Conservation (phyloP, 1,140 invertebrate species). For the Chymomyza costata region DNA sequence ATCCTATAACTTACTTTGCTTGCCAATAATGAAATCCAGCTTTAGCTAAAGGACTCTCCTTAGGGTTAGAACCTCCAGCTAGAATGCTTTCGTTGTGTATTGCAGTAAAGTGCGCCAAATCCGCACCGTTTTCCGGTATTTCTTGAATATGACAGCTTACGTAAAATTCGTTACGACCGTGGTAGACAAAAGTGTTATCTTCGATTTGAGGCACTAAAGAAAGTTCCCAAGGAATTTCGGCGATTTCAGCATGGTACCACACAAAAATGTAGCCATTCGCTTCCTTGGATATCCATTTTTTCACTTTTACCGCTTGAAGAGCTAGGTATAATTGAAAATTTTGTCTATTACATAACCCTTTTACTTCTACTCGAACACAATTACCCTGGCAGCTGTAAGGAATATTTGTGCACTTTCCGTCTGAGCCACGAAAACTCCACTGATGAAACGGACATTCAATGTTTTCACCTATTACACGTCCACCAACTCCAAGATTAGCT, state of each 20-base stretch:
- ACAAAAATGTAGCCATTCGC: slow-evolving; percentile 85
- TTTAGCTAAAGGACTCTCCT: slow-evolving; percentile 6
- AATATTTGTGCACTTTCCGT: slow-evolving; percentile 83
- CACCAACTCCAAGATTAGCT: slow-evolving; percentile 88
- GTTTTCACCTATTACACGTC: slow-evolving; percentile 84
- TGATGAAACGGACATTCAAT: slow-evolving; percentile 93
- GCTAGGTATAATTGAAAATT: slow-evolving; percentile 32
- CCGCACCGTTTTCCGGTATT: slow-evolving; percentile 94
- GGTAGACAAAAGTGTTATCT: slow-evolving; percentile 80
- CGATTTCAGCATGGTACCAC: slow-evolving; percentile 88
- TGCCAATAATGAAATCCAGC: slow-evolving; percentile 53
- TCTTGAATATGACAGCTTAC: slow-evolving; percentile 89
- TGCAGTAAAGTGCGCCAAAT: slow-evolving; percentile 86
- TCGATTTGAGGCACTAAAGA: slow-evolving; percentile 78
- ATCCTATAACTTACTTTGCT: slow-evolving; percentile 43
- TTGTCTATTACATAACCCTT: neutral
- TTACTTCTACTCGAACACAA: too few species aligned
- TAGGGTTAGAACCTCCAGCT: slow-evolving; percentile 77
- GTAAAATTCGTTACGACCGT: slow-evolving; percentile 86
- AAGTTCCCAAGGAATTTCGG: slow-evolving; percentile 83
- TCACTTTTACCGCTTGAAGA: slow-evolving; percentile 79
- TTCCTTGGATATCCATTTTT: slow-evolving; percentile 82
- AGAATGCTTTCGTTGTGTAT: slow-evolving; percentile 83
- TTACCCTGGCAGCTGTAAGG: slow-evolving; percentile 78
- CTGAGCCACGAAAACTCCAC: slow-evolving; percentile 85